A percentile compares a stretch with the other conserved stretches of the same genome.
These are phyloP conservation scores for Phalacrocorax carbo DNA, from an alignment of 2,113 vertebrate species.

Conservation along the genomic window DNA sequence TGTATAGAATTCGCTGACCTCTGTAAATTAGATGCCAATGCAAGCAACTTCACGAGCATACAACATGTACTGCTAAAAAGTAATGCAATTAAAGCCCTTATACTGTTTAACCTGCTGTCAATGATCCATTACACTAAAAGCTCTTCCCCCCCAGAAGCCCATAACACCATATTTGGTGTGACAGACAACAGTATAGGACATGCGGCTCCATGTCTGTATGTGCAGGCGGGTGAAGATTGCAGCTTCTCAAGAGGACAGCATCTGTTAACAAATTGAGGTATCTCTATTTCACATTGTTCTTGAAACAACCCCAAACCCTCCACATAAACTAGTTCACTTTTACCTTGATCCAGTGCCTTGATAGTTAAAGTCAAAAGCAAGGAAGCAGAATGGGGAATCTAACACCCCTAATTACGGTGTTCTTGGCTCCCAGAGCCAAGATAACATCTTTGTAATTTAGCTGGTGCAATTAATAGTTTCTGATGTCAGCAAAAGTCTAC, in stretches of 20 bases:
- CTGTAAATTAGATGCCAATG: not conserved
- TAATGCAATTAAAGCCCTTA: not conserved
- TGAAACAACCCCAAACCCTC: not conserved
- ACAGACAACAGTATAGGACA: not conserved
- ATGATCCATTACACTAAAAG: not conserved
- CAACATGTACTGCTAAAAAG: not conserved
- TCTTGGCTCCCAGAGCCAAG: slow-evolving; percentile 18
- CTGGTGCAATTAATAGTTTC: slow-evolving; percentile 47
- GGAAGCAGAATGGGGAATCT: not conserved
- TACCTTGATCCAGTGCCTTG: not conserved
- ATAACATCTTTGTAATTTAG: slow-evolving; percentile 64
- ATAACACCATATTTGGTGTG: rapidly evolving
- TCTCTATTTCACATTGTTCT: not conserved
- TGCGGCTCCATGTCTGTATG: rapidly evolving
- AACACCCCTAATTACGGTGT: slow-evolving; percentile 22
- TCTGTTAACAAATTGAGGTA: not conserved
- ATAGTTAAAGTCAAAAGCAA: slow-evolving; percentile 31
- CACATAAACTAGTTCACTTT: not conserved
- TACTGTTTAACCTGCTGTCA: not conserved
- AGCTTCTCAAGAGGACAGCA: not conserved
- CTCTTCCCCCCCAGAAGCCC: not conserved
- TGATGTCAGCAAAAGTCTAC: slow-evolving; percentile 53
- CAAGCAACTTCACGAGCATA: not conserved
- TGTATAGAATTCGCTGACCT: not conserved
- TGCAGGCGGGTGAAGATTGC: not conserved